Evolutionary conservation across 2,888 invertebrate genomes (phyloP), one percentile per base, ranked within the genome.

Genomic region (Epistrophe grossulariae): DNA sequence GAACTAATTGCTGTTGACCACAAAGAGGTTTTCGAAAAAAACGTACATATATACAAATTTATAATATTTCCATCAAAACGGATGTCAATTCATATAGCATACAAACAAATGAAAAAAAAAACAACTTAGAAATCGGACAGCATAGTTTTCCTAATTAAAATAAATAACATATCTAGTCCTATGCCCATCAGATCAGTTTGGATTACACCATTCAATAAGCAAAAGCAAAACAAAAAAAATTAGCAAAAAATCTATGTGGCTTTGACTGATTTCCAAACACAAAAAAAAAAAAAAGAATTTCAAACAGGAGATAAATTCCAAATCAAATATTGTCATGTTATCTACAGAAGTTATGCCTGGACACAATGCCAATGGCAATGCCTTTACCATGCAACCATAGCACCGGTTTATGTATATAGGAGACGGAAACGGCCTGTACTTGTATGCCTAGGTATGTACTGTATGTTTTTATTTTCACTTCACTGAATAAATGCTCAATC

Each of bases 251-350:
- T 48, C 0, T n/a, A 48, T 68, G 68, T 68, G 68, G 68, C 68
- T 68, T 68, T 68, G 50, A 19, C 68, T 50, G 68, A 68, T 50
- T 68, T 31, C 35, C 28, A 52, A 28, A 31, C 13, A 50, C 17
- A 52, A 35, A 45, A 43, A 38, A 43, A 62, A 64, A 62, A 48
- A 17, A 52, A 70, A 24, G 24, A 38, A 57, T 4, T 15, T 13
- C 35, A 55, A 74, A 55, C n/a, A 43, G 24, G 57, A 82, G 66
- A 83, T 82, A 83, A 83, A 84, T 88, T 84, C 73, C 62, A 80
- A 88, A 88, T 84, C 88, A 88, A 88, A 88, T 88, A 88, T 88
- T 88, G 83, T 88, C 88, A 80, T 84, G 84, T 84, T 84, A 88
- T 84, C 84, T 77, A 80, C 79, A 88, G 70, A 80, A 84, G 79